These are phyloP conservation scores for Biston betularia DNA, from an alignment of 2,888 invertebrate genomes.

Conservation along the genomic window DNA sequence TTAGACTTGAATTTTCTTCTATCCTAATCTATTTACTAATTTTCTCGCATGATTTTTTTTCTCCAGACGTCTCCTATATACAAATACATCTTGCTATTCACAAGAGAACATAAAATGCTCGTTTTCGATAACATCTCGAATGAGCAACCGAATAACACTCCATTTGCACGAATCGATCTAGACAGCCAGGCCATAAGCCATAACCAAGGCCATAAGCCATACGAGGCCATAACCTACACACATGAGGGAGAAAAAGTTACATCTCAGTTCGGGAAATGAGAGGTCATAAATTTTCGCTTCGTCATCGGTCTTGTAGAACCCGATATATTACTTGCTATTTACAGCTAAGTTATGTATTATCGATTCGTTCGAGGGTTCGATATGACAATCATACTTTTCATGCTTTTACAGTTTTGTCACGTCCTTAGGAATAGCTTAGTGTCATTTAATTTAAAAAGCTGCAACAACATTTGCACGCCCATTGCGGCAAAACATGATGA, in stretches of 20 bases:
- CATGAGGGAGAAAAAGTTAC: constrained; percentile 27
- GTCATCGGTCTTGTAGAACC: constrained; percentile 12
- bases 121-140: constrained; percentile 11
- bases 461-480: too few relatives aligned
- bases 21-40: too few relatives aligned
- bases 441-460: too few relatives aligned
- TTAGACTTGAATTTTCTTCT: neutral
- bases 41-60: neutral
- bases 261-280: constrained; percentile 30
- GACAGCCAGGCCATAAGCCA: constrained; percentile 21
- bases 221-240: constrained; percentile 25
- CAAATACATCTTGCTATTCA: constrained; percentile 5
- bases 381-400: neutral
- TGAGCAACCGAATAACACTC: constrained; percentile 28
- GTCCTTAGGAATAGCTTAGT: neutral
- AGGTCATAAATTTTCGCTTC: constrained; percentile 19
- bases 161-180: constrained; percentile 29
- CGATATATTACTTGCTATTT: neutral
- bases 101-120: constrained; percentile 20
- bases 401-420: neutral
- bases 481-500: too few relatives aligned
- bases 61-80: neutral
- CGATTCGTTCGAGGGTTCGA: neutral
- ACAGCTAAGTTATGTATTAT: neutral
- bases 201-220: constrained; percentile 24